These are phyloP conservation scores for Takifugu rubripes DNA, from an alignment of 2,797 vertebrate genomes.

Conservation along the genomic window DNA sequence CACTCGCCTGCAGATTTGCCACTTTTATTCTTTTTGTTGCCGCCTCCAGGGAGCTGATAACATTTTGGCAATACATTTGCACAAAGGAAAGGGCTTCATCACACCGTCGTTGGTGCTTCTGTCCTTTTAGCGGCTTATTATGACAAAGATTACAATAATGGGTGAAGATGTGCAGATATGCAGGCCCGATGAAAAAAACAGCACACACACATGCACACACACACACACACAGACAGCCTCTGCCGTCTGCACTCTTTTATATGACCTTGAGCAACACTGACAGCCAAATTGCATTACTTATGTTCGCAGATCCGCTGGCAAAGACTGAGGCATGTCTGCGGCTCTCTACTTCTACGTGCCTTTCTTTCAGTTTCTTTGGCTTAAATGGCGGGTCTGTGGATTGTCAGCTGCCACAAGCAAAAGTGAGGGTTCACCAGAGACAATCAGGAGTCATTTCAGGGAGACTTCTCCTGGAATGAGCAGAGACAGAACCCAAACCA, in stretches of 20 bases:
- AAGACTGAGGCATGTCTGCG: slow-evolving; percentile 13
- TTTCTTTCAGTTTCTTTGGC: neutral
- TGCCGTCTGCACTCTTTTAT: slow-evolving; percentile 1
- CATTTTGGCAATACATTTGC: too few species aligned
- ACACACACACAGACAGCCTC: neutral
- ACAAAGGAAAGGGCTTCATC: too few species aligned
- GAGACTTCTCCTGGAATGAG: slow-evolving; percentile 54
- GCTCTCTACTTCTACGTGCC: slow-evolving; percentile 22
- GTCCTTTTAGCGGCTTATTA: too few species aligned
- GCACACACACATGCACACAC: neutral
- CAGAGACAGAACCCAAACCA: slow-evolving; percentile 62
- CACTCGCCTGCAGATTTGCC: too few species aligned
- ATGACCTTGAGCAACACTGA: slow-evolving; percentile 40
- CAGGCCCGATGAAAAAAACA: neutral
- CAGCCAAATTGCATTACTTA: slow-evolving; percentile 25
- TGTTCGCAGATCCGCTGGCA: slow-evolving; percentile 25
- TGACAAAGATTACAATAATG: too few species aligned
- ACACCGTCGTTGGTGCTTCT: too few species aligned
- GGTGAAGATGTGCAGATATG: too few species aligned
- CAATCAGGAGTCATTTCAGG: slow-evolving; percentile 62
- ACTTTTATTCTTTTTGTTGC: too few species aligned
- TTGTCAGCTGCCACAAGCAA: slow-evolving; percentile 44
- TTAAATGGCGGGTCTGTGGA: slow-evolving; percentile 33
- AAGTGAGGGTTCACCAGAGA: slow-evolving; percentile 45
- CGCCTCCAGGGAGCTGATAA: too few species aligned